Evolutionary conservation across 2,113 vertebrate species (phyloP).

Genomic region (Xenopus tropicalis): DNA sequence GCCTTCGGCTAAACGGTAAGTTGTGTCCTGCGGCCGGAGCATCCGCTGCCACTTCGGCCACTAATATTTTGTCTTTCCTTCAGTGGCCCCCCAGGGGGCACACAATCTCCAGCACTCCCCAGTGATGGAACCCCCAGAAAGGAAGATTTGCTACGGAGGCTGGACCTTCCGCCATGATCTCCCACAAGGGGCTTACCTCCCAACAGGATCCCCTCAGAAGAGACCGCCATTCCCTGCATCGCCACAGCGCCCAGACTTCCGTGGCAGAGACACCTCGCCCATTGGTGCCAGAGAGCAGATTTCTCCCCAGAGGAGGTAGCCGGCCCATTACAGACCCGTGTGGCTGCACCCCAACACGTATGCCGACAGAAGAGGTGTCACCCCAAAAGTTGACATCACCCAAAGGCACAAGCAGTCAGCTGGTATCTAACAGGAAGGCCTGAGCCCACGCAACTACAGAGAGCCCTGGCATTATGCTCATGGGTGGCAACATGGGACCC

Average conservation of each 20-base stretch:
- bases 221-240: background rate
- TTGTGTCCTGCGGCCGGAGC: background rate
- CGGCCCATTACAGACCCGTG: too few species aligned
- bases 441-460: too few species aligned
- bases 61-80: background rate
- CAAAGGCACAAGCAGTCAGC: too few species aligned
- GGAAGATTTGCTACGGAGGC: background rate
- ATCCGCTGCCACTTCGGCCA: background rate
- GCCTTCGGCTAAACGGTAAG: conserved; percentile 71
- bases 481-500: too few species aligned
- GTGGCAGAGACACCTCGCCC: background rate
- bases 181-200: background rate
- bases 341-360: too few species aligned
- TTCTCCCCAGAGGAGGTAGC: too few species aligned
- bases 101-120: background rate
- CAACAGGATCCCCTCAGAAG: background rate
- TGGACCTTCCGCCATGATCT: background rate
- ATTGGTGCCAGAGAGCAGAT: background rate
- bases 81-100: background rate
- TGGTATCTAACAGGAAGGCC: too few species aligned
- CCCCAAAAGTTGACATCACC: too few species aligned
- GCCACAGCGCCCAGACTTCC: background rate
- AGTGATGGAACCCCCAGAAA: background rate
- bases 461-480: too few species aligned
- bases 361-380: too few species aligned